Conservation (phyloP, 2,888 invertebrate species). For the Germaria angustata region DNA sequence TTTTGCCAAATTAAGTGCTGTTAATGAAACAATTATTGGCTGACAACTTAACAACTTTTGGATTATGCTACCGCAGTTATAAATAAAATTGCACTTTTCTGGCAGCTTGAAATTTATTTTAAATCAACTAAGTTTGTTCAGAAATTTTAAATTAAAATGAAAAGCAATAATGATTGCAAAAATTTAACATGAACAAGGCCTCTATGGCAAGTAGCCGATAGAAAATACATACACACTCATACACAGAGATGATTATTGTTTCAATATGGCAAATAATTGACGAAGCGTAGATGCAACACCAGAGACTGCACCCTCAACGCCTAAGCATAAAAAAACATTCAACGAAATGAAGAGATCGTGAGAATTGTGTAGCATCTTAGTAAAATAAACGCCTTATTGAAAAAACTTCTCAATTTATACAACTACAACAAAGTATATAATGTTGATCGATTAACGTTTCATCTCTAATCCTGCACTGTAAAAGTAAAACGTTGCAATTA, state of each 20-base stretch:
- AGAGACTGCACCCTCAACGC: constrained; percentile 62
- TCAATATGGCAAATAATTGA: constrained; percentile 21
- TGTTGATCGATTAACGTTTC: constrained; percentile 5
- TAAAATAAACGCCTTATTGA: not conserved
- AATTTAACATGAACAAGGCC: constrained; percentile 35
- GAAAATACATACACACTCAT: not conserved
- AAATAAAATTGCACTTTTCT: constrained; percentile 17
- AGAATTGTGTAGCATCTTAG: constrained; percentile 49
- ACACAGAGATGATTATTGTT: constrained; percentile 7
- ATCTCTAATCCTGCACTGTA: no score
- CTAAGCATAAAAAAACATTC: constrained; percentile 1
- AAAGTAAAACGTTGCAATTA: no score
- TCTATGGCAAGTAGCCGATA: not conserved
- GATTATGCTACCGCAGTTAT: constrained; percentile 10
- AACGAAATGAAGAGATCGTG: constrained; percentile 42
- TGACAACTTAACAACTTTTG: constrained; percentile 42
- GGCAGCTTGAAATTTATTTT: not conserved
- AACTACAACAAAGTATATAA: not conserved
- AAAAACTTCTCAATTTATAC: not conserved
- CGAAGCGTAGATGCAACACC: constrained; percentile 5
- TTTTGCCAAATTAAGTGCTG: constrained; percentile 12
- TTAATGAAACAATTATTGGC: constrained; percentile 56
- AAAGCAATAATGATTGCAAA: constrained; percentile 40
- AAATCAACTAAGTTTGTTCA: constrained; percentile 2
- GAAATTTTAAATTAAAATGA: constrained; percentile 28